Conservation (phyloP, 2,797 vertebrate genomes). For the Paedocypris micromegethes region DNA sequence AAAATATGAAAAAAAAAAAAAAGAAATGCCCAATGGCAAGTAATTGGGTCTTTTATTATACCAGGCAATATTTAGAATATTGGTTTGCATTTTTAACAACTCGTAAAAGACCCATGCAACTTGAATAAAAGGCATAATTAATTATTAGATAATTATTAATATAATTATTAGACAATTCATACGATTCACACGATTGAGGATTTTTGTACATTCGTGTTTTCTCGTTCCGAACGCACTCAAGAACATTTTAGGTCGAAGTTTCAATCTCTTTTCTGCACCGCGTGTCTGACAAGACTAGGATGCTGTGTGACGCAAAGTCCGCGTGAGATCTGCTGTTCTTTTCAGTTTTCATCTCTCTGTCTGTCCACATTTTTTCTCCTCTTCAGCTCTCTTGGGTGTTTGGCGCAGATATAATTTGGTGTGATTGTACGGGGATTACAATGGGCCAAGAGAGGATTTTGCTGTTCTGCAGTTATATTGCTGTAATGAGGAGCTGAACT, state of each 20-base stretch:
- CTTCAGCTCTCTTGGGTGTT: constrained; percentile 28
- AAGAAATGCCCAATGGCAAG: neutral
- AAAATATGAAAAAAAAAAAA: constrained; percentile 31
- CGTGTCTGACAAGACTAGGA: constrained; percentile 12
- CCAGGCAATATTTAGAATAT: constrained; percentile 1
- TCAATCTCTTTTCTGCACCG: constrained; percentile 10
- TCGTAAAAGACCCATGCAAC: neutral
- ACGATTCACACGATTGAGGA: no score
- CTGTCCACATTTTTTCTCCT: constrained; percentile 8
- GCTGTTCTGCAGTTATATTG: constrained; percentile 34
- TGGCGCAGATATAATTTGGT: constrained; percentile 40
- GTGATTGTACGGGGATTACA: constrained; percentile 44
- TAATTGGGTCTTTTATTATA: constrained; percentile 17
- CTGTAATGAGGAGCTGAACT: constrained; percentile 43
- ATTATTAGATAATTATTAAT: constrained; percentile 9
- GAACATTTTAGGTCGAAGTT: neutral
- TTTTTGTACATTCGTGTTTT: no score
- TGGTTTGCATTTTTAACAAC: constrained; percentile 6
- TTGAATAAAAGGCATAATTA: constrained; percentile 1
- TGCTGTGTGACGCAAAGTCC: constrained; percentile 31
- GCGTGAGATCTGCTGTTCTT: constrained; percentile 9
- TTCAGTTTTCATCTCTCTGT: constrained; percentile 11
- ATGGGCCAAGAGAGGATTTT: constrained; percentile 39
- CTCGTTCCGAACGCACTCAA: neutral
- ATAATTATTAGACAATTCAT: no score